Base-by-base conservation (phyloP, 2,113 vertebrate genomes). In the Corvus moneduloides region DNA sequence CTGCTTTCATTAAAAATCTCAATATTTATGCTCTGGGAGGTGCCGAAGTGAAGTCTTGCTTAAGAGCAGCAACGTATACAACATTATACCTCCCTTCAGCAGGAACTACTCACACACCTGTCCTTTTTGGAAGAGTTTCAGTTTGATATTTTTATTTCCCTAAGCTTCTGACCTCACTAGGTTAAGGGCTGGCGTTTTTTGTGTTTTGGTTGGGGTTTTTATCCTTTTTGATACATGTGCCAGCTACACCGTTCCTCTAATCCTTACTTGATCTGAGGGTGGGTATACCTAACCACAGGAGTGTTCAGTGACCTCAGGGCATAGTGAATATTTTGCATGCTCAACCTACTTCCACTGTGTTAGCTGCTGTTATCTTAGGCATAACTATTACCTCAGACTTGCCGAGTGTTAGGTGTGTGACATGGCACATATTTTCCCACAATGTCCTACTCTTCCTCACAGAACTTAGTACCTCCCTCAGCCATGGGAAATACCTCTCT, bases 61-160 rank as follows among this genome's bases (percentile, higher is more conserved):
- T 84, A 55, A 82, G 33, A 84, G 63, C 74, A 71, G 66, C 33
- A 91, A 39, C 61, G 77, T 79, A 94, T 97, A 97, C 90, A 96
- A 86, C 30, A 20, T 90, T 37, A 18, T 54, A 83, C 62, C 78
- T 90, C 64, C 62, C 64, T 92, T 87, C 68, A 81, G 81, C 66
- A 68, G 69, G 87, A 82, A n/a, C 58, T 78, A n/a, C 93, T 96
- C 93, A 28, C 96, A 96, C 96, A 97, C 97, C 97, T 98, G 97
- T 94, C 90, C 93, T 95, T 96, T 96, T 67, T 97, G 97, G 97
- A 97, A 94, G 91, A 76, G 78, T 96, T 96, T 97, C 95, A 95
- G 58, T 74, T 61, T 54, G 32, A 52, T 97, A 83, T 96, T 96
- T 90, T 97, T 91, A 96, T 96, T 95, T 93, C 80, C 51, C 43